A percentile compares a stretch with the other conserved stretches of the same genome.
Conservation (phyloP, 2,113 vertebrate genomes). For the Cyrtonyx montezumae region DNA sequence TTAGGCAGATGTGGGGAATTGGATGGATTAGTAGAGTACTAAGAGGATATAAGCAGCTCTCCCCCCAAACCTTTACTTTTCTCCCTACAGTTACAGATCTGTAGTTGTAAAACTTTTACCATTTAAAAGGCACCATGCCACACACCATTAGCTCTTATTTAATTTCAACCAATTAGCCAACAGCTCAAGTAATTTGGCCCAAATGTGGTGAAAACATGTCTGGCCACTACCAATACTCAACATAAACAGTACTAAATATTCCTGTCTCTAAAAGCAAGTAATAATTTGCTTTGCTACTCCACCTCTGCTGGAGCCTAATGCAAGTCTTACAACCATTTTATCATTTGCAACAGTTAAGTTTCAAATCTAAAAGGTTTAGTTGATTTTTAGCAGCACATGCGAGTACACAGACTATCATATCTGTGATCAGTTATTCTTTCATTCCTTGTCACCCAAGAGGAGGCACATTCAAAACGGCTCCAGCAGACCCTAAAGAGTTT, state of each 20-base stretch:
- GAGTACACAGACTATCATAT: background rate
- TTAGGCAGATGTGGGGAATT: background rate
- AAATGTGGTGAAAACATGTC: background rate
- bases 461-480: background rate
- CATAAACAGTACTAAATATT: background rate
- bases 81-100: background rate
- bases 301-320: background rate
- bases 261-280: background rate
- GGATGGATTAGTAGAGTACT: background rate
- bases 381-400: background rate
- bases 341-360: background rate
- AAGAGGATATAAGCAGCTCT: background rate
- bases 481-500: background rate
- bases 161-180: background rate
- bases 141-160: background rate
- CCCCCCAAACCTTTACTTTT: background rate
- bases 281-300: background rate
- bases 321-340: background rate
- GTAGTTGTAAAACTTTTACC: background rate
- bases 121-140: background rate
- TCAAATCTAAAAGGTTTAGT: background rate
- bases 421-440: background rate
- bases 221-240: background rate
- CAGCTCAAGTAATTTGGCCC: background rate
- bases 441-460: background rate